These are phyloP conservation scores for Eleginops maclovinus DNA, from an alignment of 2,113 vertebrate species.

Conservation along the genomic window DNA sequence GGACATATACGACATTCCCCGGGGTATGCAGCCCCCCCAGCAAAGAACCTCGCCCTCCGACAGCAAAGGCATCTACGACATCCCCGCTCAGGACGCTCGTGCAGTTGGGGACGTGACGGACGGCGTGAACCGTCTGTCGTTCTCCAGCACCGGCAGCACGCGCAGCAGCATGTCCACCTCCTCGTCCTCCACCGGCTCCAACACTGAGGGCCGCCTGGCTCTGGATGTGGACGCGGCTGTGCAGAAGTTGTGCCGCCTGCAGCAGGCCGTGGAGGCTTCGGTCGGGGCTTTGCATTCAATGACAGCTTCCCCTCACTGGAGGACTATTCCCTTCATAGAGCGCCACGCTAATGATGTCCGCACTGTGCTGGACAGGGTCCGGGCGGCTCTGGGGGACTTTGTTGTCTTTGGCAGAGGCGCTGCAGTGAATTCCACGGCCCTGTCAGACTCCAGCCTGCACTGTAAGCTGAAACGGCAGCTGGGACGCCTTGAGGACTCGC, in stretches of 20 bases:
- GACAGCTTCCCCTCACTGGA: constrained; percentile 88
- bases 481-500: constrained; percentile 92
- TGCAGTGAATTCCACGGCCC: constrained; percentile 84
- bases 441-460: constrained; percentile 87
- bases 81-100: constrained; percentile 84
- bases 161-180: constrained; percentile 97
- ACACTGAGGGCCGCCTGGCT: constrained; percentile 79
- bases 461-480: constrained; percentile 91
- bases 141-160: constrained; percentile 95
- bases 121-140: constrained; percentile 92
- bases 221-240: constrained; percentile 90
- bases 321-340: constrained; percentile 90
- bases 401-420: constrained; percentile 89
- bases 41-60: constrained; percentile 69
- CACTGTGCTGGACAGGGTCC: constrained; percentile 86
- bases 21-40: constrained; percentile 83
- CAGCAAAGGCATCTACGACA: constrained; percentile 89
- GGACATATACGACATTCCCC: constrained; percentile 92
- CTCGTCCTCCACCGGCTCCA: constrained; percentile 89
- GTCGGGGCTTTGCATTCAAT: constrained; percentile 84
- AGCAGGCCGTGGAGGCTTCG: constrained; percentile 86
- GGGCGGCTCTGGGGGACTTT: constrained; percentile 85
- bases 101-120: constrained; percentile 87
- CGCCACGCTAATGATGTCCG: constrained; percentile 89
- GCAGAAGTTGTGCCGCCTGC: constrained; percentile 86